Evolutionary conservation across 2,113 vertebrate genomes (phyloP).

Genomic region (Pterophyllum scalare): DNA sequence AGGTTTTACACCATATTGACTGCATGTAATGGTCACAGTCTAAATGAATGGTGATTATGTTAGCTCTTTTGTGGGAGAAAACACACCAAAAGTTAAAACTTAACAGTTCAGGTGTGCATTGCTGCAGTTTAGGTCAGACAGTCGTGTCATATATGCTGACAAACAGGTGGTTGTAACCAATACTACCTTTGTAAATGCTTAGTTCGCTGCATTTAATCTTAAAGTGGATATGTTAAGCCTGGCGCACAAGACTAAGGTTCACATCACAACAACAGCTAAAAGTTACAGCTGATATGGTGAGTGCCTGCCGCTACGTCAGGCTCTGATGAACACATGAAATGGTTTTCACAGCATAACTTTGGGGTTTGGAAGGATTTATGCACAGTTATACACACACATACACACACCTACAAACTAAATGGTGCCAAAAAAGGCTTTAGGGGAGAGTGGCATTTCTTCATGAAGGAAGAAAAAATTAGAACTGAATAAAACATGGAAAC

Average conservation of each 20-base stretch:
- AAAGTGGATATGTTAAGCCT: not conserved
- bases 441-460: no score
- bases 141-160: not conserved
- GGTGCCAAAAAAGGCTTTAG: no score
- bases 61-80: not conserved
- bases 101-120: not conserved
- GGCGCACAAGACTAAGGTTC: not conserved
- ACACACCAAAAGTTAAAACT: not conserved
- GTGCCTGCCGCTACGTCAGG: constrained; percentile 37
- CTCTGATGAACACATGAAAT: constrained; percentile 53
- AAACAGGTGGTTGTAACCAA: not conserved
- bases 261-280: constrained; percentile 18
- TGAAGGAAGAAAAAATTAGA: not conserved
- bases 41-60: constrained; percentile 27
- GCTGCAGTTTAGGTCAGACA: no score
- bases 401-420: not conserved
- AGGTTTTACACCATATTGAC: constrained; percentile 39
- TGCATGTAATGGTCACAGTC: constrained; percentile 16
- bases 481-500: not conserved
- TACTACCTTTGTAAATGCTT: constrained; percentile 12
- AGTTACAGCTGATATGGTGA: constrained; percentile 36
- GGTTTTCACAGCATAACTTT: constrained; percentile 33
- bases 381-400: not conserved
- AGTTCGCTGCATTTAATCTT: constrained; percentile 8
- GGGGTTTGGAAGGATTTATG: constrained; percentile 15